phyloP scores from a whole-genome alignment of 1,140 invertebrate genomes.

The Marisa cornuarietis region DNA sequence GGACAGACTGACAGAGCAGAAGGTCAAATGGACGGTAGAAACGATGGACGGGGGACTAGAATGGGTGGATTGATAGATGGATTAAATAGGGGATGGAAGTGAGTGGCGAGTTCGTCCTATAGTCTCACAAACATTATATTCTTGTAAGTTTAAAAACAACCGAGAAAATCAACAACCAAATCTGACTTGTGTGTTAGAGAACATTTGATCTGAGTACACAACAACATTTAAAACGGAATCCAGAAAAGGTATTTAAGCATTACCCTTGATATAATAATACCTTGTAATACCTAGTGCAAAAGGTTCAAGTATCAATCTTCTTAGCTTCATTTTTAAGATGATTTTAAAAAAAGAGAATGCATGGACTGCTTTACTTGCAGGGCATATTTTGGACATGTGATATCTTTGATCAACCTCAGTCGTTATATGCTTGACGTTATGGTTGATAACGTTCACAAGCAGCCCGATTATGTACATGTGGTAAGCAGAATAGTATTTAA shows the following conservation, averaged over 20 bases:
- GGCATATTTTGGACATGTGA: conserved; percentile 97
- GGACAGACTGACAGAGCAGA: too few relatives aligned
- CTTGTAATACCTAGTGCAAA: background rate
- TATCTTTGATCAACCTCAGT: conserved; percentile 93
- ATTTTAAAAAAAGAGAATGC: background rate
- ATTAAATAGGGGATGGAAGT: too few relatives aligned
- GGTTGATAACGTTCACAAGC: conserved; percentile 69
- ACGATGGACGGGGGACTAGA: too few relatives aligned
- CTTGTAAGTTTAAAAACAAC: too few relatives aligned
- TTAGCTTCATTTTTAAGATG: background rate
- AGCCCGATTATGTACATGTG: conserved; percentile 91
- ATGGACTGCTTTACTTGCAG: conserved; percentile 68
- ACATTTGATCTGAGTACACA: too few relatives aligned
- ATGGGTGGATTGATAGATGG: too few relatives aligned
- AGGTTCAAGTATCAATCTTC: background rate
- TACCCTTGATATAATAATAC: too few relatives aligned
- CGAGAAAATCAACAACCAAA: too few relatives aligned
- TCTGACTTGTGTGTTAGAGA: too few relatives aligned
- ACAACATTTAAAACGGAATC: background rate
- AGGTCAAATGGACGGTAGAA: too few relatives aligned
- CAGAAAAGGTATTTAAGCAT: background rate
- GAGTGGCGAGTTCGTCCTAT: too few relatives aligned
- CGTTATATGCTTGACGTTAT: conserved; percentile 96
- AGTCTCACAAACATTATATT: too few relatives aligned
- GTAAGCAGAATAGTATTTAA: conserved; percentile 72